Percentiles rank a stretch among this genome's conserved stretches.
These are phyloP conservation scores for Chrysomallon squamiferum DNA, from an alignment of 1,140 invertebrate species.

Conservation along the genomic window DNA sequence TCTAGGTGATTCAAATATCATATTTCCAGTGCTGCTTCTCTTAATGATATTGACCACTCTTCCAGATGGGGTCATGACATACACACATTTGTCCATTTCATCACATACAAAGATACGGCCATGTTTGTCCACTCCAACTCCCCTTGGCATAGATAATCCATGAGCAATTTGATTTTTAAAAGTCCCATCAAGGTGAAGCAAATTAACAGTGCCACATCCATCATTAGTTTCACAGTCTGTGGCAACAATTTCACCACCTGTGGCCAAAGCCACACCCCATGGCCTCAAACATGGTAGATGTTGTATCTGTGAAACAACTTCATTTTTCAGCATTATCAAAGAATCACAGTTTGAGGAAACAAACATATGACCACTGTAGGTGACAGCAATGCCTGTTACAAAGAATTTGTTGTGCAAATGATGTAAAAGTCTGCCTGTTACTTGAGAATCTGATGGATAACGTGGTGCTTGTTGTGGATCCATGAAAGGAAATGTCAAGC, in stretches of 20 bases:
- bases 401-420: not conserved
- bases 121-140: not conserved
- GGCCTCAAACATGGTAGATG: not conserved
- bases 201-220: not conserved
- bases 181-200: not conserved
- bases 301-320: not conserved
- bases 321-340: not conserved
- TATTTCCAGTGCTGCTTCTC: not conserved
- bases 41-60: not conserved
- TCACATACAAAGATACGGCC: not conserved
- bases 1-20: not conserved
- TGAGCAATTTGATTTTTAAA: not conserved
- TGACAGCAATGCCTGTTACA: not conserved
- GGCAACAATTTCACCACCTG: not conserved
- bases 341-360: conserved; percentile 1
- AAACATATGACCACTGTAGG: not conserved
- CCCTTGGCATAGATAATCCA: not conserved
- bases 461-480: not conserved
- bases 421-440: not conserved
- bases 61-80: not conserved
- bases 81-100: not conserved
- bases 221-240: not conserved
- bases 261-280: not conserved
- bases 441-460: not conserved
- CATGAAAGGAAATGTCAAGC: not conserved